Percentiles rank a stretch among this genome's conserved stretches.
Evolutionary conservation across 37 sponge, comb jelly and placozoan species (phyloP).

Genomic region (Crambe crambe): DNA sequence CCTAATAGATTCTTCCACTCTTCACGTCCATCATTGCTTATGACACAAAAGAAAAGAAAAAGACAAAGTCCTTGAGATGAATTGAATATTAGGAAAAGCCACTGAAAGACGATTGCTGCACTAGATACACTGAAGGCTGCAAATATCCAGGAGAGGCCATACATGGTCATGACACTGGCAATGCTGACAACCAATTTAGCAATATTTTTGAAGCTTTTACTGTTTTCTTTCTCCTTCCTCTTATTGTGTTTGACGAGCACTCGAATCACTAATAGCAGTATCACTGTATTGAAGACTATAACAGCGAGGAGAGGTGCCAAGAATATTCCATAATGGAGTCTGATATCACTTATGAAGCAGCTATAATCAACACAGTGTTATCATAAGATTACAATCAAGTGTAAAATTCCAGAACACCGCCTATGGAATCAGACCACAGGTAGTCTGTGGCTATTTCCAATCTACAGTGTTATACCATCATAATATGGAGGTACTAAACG

Average conservation of each 20-base stretch:
- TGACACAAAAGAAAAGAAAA: constrained; percentile 58
- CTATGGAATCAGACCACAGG: too few species aligned
- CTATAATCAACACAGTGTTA: constrained; percentile 8
- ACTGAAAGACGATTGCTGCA: constrained; percentile 40
- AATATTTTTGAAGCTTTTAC: not conserved
- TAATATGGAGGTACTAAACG: too few species aligned
- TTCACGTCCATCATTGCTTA: constrained; percentile 26
- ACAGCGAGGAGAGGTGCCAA: constrained; percentile 40
- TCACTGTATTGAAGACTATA: constrained; percentile 40
- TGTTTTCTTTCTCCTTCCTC: constrained; percentile 4
- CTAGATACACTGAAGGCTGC: constrained; percentile 49
- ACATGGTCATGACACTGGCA: constrained; percentile 39
- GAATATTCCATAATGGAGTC: constrained; percentile 41
- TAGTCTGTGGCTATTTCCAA: too few species aligned
- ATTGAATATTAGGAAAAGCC: constrained; percentile 65
- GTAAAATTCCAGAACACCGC: too few species aligned
- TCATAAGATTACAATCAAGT: not conserved
- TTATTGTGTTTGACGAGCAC: constrained; percentile 34
- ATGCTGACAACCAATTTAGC: constrained; percentile 28
- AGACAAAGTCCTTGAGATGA: constrained; percentile 61
- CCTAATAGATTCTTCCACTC: constrained; percentile 38
- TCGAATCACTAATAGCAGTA: constrained; percentile 25
- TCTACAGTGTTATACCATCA: too few species aligned
- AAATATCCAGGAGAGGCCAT: constrained; percentile 71
- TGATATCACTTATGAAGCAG: constrained; percentile 43